These are phyloP conservation scores for Drosophila parabipectinata DNA, from an alignment of 1,140 invertebrate genomes.

Conservation along the genomic window DNA sequence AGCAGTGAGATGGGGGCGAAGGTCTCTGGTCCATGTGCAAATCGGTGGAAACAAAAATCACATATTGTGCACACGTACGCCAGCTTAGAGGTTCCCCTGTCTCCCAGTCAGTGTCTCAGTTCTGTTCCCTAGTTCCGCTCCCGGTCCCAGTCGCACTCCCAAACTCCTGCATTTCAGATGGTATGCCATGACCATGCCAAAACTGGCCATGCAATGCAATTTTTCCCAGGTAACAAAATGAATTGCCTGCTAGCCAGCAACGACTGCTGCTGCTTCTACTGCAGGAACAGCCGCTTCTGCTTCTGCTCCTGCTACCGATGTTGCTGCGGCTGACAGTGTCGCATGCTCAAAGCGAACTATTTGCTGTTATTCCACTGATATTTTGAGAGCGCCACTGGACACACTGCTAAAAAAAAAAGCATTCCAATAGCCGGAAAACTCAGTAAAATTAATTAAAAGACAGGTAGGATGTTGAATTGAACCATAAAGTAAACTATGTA, in stretches of 20 bases:
- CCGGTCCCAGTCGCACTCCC: conserved; percentile 10
- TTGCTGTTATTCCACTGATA: conserved; percentile 81
- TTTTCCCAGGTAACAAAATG: conserved; percentile 81
- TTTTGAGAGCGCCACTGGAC: conserved; percentile 65
- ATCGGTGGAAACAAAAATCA: conserved; percentile 81
- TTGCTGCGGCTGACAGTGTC: conserved; percentile 75
- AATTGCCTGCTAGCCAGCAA: conserved; percentile 65
- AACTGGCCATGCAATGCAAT: conserved; percentile 65
- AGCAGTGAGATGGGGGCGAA: background rate
- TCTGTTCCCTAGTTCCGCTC: conserved; percentile 11
- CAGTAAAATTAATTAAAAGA: too few relatives aligned
- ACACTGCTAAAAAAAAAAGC: conserved; percentile 14
- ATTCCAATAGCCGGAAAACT: background rate
- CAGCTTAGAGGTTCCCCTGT: conserved; percentile 51
- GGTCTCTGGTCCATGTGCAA: conserved; percentile 62
- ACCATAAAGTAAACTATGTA: background rate
- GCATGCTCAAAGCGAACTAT: conserved; percentile 80
- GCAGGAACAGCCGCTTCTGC: conserved; percentile 26
- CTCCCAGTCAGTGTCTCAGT: background rate
- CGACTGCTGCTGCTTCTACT: conserved; percentile 23
- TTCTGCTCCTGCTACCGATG: conserved; percentile 30
- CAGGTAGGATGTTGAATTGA: background rate
- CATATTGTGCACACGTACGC: conserved; percentile 77
- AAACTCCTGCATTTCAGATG: conserved; percentile 29
- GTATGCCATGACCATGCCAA: conserved; percentile 55